phyloP scores from a whole-genome alignment of 1,140 invertebrate genomes.

The Lepidotrigona ventralis region DNA sequence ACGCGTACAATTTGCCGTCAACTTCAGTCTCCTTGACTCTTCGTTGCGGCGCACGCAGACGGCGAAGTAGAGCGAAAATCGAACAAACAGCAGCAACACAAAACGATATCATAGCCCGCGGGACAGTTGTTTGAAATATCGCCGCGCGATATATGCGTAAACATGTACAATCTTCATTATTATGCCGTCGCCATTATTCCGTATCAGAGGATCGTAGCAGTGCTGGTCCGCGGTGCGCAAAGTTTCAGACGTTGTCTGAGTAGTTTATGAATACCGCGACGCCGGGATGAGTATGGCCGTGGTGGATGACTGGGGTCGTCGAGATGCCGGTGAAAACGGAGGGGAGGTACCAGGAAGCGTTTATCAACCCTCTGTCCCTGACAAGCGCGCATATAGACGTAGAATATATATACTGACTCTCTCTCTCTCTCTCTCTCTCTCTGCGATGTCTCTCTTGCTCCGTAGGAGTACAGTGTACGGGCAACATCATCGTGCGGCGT shows the following conservation, averaged over 20 bases:
- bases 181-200: conserved; percentile 58
- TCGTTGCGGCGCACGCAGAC: neutral
- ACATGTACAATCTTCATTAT: conserved; percentile 39
- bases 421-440: conserved; percentile 25
- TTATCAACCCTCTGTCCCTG: conserved; percentile 66
- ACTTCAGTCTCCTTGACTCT: neutral
- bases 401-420: conserved; percentile 24
- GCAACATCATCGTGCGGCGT: conserved; percentile 17
- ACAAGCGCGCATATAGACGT: conserved; percentile 41
- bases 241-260: conserved; percentile 68
- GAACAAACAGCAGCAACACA: neutral
- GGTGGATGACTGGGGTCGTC: conserved; percentile 31
- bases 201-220: conserved; percentile 57
- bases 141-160: neutral
- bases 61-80: neutral
- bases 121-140: neutral
- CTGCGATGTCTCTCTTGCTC: neutral
- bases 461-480: neutral
- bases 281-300: conserved; percentile 60
- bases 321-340: conserved; percentile 35
- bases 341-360: conserved; percentile 47
- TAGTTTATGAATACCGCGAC: conserved; percentile 70
- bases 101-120: neutral
- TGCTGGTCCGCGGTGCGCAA: conserved; percentile 47
- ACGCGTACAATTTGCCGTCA: neutral